Evolutionary conservation across 1,140 invertebrate genomes (phyloP).

Genomic region (Drosophila bipectinata): DNA sequence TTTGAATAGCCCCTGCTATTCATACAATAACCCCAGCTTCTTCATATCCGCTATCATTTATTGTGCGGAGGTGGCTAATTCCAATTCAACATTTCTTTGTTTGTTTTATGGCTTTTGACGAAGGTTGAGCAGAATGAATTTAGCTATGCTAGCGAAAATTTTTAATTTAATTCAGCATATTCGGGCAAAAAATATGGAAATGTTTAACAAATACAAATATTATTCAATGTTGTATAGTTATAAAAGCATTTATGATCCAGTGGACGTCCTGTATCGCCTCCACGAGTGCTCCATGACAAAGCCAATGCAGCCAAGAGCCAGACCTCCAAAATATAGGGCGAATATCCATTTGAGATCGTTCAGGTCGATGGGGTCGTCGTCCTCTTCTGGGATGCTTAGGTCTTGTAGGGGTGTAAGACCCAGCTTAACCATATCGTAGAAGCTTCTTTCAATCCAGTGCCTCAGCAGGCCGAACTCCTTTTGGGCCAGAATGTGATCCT

Average conservation of each 20-base stretch:
- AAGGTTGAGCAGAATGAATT: conserved; percentile 35
- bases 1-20: conserved; percentile 38
- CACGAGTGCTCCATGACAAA: conserved; percentile 39
- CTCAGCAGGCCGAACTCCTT: conserved; percentile 47
- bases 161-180: conserved; percentile 18
- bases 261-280: background rate
- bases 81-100: conserved; percentile 56
- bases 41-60: conserved; percentile 62
- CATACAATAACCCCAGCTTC: conserved; percentile 32
- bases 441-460: conserved; percentile 39
- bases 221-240: background rate
- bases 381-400: background rate
- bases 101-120: conserved; percentile 29
- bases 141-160: conserved; percentile 16
- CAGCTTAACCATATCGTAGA: conserved; percentile 49
- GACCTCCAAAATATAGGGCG: conserved; percentile 9
- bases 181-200: conserved; percentile 11
- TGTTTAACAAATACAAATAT: background rate
- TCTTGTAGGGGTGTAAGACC: conserved; percentile 14
- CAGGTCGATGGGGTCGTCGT: conserved; percentile 14
- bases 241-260: background rate
- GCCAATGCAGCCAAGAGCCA: conserved; percentile 11
- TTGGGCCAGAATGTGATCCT: conserved; percentile 42
- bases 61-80: conserved; percentile 56
- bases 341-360: conserved; percentile 42